Evolutionary conservation across 2,113 vertebrate species (phyloP).

Genomic region (Lepidothrix coronata): DNA sequence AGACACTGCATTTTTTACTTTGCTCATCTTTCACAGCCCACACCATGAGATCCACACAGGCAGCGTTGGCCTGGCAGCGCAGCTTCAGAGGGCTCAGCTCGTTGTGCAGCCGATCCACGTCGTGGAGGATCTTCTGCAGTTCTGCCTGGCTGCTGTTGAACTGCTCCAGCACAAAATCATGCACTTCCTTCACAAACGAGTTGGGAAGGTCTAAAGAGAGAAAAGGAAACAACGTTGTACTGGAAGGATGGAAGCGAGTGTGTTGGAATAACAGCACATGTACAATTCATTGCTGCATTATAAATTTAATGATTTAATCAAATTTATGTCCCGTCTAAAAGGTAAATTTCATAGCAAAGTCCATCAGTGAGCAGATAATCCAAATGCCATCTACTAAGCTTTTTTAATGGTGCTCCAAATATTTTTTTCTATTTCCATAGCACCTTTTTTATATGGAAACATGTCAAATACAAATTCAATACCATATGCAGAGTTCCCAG

Average conservation of each 20-base stretch:
- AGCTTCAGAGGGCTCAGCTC: constrained; percentile 91
- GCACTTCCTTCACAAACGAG: constrained; percentile 89
- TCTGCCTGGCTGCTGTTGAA: constrained; percentile 94
- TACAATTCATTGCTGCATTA: neutral
- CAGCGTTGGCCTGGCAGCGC: constrained; percentile 94
- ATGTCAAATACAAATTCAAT: neutral
- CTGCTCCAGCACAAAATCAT: constrained; percentile 97
- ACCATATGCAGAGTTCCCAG: neutral
- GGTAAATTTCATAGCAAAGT: neutral
- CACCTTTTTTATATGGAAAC: neutral
- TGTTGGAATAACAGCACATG: neutral
- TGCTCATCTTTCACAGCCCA: constrained; percentile 98
- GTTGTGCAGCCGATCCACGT: constrained; percentile 81
- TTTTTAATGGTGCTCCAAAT: neutral
- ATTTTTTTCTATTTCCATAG: neutral
- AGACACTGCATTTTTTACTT: constrained; percentile 70
- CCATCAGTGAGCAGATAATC: neutral
- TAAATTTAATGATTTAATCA: neutral
- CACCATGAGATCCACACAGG: constrained; percentile 97
- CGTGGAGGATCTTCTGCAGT: constrained; percentile 91
- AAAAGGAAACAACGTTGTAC: neutral
- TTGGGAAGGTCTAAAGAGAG: constrained; percentile 81
- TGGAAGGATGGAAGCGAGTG: neutral
- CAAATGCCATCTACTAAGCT: neutral
- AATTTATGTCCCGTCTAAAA: neutral